Evolutionary conservation across 2,888 invertebrate species (phyloP).

Genomic region (Sepioteuthis lessoniana): DNA sequence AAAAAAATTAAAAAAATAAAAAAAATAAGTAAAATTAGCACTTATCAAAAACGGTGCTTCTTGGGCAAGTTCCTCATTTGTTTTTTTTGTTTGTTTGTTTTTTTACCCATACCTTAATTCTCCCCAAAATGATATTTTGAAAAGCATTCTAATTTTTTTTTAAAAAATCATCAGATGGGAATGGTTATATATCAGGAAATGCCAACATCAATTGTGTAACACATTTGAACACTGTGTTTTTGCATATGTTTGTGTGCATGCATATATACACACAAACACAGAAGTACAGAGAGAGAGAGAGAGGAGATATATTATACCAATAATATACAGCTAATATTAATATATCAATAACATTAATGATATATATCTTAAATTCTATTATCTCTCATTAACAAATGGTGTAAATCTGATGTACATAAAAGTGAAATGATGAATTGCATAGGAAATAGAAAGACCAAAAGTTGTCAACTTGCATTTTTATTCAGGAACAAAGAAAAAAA

Average conservation of each 20-base stretch:
- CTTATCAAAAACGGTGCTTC: not conserved
- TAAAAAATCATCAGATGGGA: not conserved
- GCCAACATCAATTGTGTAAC: not conserved
- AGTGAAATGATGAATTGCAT: not conserved
- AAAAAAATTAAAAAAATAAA: not conserved
- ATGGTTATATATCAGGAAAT: not conserved
- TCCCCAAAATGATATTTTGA: not conserved
- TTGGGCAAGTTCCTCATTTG: not conserved
- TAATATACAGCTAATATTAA: not conserved
- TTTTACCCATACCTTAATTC: not conserved
- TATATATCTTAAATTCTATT: not conserved
- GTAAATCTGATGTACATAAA: not conserved
- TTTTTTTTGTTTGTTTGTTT: too few species aligned
- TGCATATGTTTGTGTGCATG: not conserved
- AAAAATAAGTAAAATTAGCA: not conserved
- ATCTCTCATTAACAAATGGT: not conserved
- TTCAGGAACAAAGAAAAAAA: too few species aligned
- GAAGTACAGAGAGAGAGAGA: too few species aligned
- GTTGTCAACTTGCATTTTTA: not conserved
- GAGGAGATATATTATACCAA: constrained; percentile 12
- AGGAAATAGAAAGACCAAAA: not conserved
- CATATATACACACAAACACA: not conserved
- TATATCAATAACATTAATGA: not conserved
- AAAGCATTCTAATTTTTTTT: too few species aligned
- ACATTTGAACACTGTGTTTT: too few species aligned